Base-by-base conservation (phyloP, 92 coral and sea anemone genomes). In the Epizoanthus rinbou region DNA sequence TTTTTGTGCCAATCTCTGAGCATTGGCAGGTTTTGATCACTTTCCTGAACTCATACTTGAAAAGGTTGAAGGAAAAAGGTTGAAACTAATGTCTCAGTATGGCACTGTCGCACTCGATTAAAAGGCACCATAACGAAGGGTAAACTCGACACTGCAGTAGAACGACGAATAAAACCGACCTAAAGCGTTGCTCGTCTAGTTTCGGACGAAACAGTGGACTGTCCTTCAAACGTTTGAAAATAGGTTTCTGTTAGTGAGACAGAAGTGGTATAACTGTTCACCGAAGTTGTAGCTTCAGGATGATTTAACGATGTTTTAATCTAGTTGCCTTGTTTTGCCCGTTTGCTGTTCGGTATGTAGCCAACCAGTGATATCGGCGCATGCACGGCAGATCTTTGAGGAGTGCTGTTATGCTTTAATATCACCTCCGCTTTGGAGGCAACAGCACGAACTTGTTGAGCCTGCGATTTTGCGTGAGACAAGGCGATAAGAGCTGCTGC, bases 401-500 rank as follows among this genome's bases (percentile, higher is more conserved):
- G 47, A 28, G 54, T 10, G 54, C 39, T 33, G 72, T 33, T 11
- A 66, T 31, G 21, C 9, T 11, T 67, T 9, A 19, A 67, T 31
- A 33, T 24, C 28, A 19, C 22, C 21, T 41, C 73, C 0, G 33
- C 47, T 33, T 35, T 53, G 3, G 57, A 9, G 41, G 56, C 18
- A 62, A 59, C 22, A 10, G 82, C 16, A 8, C 22, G 9, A 2
- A 31, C 50, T 3, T n/a, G 24, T 53, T 78, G 71, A 21, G 82
- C 82, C n/a, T 78, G 82, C 28, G 71, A 39, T 65, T 62, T 60
- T 3, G 82, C 82, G 14, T 78, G 57, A n/a, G 82, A 78, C 63
- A 78, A 69, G 5, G 82, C 82, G 35, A 78, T 8, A 16, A 78
- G 82, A 14, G 82, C 82, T 39, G 82, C 82, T 3, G 82, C 82